Base-by-base conservation (phyloP, 2,888 invertebrate species). In the Caenorhabditis becei region DNA sequence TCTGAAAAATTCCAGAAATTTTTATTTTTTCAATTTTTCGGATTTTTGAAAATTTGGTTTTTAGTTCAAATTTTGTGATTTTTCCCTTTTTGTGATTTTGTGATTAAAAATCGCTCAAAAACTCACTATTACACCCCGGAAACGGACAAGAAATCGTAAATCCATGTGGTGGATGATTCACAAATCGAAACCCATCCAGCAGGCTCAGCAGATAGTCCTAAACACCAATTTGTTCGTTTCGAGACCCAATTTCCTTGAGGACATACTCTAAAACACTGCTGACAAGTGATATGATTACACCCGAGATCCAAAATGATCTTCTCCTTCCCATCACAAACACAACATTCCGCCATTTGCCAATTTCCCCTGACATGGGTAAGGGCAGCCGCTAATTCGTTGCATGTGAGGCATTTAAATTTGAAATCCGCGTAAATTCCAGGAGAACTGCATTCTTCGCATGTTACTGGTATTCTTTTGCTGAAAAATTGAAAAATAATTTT, bases 401-500 rank as follows among this genome's bases (percentile, higher is more conserved):
- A 88, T 7, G 32, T 47, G 10, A 80, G 61, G 65, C 88, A 88
- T 53, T 88, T 88, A 80, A 88, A 88, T 1, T 74, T 75, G 67
- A 88, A 86, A 23, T 74, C 58, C 4, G 85, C 86, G n/a, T 54
- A 84, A 10, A 65, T 24, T 24, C 59, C 51, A 0, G 44, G 37
- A 8, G 26, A 10, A 14, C 49, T 49, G 58, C 86, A 86, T 11
- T 71, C 65, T 51, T 86, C 83, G 44, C 88, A 88, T 10, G 67
- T 56, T 1, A 80, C 81, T 14, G 61, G 62, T 65, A 87, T 82
- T 65, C 80, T 51, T 47, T 87, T 82, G 53, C 83, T 82, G 44
- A 28, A 63, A 63, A 47, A n/a, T n/a, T n/a, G n/a, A n/a, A n/a
- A n/a, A n/a, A n/a, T n/a, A n/a, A n/a, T n/a, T n/a, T n/a, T n/a